A percentile compares a stretch with the other conserved stretches of the same genome.
Evolutionary conservation across 2,888 invertebrate genomes (phyloP).

Genomic region (Hipparchia semele): DNA sequence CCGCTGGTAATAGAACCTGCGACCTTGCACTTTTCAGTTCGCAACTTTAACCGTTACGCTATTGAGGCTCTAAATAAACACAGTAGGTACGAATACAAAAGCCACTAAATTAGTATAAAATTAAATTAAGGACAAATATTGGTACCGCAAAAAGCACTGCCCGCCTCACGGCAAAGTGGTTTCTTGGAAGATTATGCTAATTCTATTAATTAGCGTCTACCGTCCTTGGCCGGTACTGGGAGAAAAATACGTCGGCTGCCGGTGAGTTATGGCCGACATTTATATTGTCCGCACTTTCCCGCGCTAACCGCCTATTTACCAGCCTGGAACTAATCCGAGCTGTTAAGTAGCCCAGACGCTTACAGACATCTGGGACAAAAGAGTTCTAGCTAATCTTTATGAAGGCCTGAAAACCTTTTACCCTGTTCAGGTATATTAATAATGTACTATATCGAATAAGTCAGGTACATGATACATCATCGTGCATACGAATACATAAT

Average conservation of each 20-base stretch:
- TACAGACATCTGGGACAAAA: slow-evolving; percentile 28
- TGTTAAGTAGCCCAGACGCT: slow-evolving; percentile 33
- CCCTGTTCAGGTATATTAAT: background rate
- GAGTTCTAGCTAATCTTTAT: background rate
- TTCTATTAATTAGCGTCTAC: slow-evolving; percentile 76
- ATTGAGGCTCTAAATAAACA: no score
- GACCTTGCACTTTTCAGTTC: no score
- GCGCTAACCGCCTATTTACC: slow-evolving; percentile 67
- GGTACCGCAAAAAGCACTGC: slow-evolving; percentile 7
- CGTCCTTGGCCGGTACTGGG: slow-evolving; percentile 61
- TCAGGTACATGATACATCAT: background rate
- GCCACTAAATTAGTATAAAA: background rate
- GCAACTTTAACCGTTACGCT: no score
- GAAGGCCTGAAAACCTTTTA: background rate
- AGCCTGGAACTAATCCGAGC: slow-evolving; percentile 53
- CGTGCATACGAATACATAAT: no score
- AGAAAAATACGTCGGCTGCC: slow-evolving; percentile 73
- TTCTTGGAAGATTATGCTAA: slow-evolving; percentile 73
- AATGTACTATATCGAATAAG: no score
- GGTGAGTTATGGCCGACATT: slow-evolving; percentile 75
- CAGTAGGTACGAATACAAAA: no score
- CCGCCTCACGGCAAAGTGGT: slow-evolving; percentile 11
- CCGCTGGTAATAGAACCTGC: no score
- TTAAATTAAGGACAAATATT: slow-evolving; percentile 11
- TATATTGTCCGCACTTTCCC: slow-evolving; percentile 77